Evolutionary conservation across 2,888 invertebrate genomes (phyloP).

Genomic region (Mesorhabditis belari): DNA sequence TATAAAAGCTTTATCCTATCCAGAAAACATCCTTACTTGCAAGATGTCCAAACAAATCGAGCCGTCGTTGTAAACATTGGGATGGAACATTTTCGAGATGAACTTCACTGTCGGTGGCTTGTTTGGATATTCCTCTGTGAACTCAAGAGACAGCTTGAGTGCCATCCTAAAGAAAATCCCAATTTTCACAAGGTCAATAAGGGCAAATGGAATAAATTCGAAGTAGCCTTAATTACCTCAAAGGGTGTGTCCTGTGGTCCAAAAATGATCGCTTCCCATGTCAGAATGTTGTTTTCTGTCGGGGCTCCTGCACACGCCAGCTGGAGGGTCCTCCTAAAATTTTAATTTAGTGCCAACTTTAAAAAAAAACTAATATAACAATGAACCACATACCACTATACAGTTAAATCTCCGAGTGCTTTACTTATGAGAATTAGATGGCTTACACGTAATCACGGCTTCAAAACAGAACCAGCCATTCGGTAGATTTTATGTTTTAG

Average conservation of each 20-base stretch:
- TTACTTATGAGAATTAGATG: background rate
- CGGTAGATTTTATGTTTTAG: too few relatives aligned
- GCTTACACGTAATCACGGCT: background rate
- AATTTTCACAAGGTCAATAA: background rate
- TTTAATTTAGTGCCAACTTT: background rate
- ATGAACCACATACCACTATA: too few relatives aligned
- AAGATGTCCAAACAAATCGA: constrained; percentile 51
- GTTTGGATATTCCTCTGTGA: constrained; percentile 99
- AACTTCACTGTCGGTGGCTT: constrained; percentile 96
- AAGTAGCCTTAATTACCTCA: constrained; percentile 63
- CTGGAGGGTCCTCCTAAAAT: constrained; percentile 96
- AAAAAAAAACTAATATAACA: background rate
- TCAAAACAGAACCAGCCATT: background rate
- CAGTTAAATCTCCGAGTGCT: background rate
- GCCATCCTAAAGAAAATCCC: too few relatives aligned
- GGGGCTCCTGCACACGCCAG: constrained; percentile 97
- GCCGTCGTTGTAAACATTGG: constrained; percentile 65
- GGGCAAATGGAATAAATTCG: background rate
- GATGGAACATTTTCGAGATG: constrained; percentile 99
- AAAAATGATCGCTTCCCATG: constrained; percentile 99
- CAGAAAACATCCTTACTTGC: constrained; percentile 43
- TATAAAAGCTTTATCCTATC: too few relatives aligned
- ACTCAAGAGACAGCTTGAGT: constrained; percentile 99
- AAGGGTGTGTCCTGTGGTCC: constrained; percentile 71
- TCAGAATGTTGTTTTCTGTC: constrained; percentile 88